A percentile compares a stretch with the other conserved stretches of the same genome.
phyloP scores from a whole-genome alignment of 2,113 vertebrate genomes.

The Vulpes lagopus region DNA sequence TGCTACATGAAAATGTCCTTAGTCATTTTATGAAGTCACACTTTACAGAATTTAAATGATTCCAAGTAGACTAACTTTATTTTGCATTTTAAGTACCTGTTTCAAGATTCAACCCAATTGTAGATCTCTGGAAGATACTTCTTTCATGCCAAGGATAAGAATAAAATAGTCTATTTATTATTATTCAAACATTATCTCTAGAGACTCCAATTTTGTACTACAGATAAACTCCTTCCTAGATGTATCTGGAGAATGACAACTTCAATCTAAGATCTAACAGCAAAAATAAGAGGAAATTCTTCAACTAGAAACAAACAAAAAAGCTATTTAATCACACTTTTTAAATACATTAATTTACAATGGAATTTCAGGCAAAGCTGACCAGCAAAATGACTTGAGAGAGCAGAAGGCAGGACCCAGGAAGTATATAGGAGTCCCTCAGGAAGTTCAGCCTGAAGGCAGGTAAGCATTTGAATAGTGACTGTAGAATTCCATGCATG shows the following conservation, averaged over 20 bases:
- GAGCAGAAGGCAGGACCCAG: not conserved
- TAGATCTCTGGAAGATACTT: not conserved
- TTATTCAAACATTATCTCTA: constrained; percentile 6
- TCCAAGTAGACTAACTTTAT: constrained; percentile 58
- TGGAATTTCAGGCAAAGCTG: not conserved
- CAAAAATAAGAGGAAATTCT: constrained; percentile 75
- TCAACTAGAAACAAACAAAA: constrained; percentile 37
- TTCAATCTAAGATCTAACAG: constrained; percentile 71
- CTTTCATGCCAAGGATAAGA: not conserved
- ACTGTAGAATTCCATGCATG: too few relatives aligned
- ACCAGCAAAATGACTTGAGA: not conserved
- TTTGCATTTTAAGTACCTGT: constrained; percentile 48
- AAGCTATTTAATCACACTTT: not conserved
- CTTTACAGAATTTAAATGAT: constrained; percentile 62
- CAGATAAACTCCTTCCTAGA: constrained; percentile 66
- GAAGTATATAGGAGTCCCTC: fast-evolving
- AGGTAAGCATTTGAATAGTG: not conserved
- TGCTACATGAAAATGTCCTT: constrained; percentile 54
- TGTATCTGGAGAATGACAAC: constrained; percentile 69
- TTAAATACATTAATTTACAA: constrained; percentile 4
- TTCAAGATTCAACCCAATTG: constrained; percentile 31
- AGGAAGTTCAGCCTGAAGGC: not conserved
- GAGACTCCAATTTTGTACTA: constrained; percentile 55
- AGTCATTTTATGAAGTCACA: constrained; percentile 64
- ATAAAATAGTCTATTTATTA: constrained; percentile 35